phyloP scores from a whole-genome alignment of 2,888 invertebrate species.

The Aspidapion aeneum region DNA sequence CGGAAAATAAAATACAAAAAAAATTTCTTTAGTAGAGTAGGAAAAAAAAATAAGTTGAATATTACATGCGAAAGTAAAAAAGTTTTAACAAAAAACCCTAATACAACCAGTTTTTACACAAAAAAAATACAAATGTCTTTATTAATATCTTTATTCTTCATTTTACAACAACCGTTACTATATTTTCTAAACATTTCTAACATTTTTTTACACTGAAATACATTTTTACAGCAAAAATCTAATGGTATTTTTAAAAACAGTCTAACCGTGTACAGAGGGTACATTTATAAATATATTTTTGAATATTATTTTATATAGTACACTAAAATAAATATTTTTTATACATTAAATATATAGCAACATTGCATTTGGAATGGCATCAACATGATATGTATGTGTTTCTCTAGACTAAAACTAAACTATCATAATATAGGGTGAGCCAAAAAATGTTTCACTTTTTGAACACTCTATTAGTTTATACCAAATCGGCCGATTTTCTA shows the following conservation, averaged over 20 bases:
- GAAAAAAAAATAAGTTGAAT: no score
- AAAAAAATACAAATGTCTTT: background rate
- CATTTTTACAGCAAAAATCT: conserved; percentile 22
- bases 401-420: background rate
- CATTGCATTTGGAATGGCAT: background rate
- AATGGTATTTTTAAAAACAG: conserved; percentile 21
- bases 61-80: no score
- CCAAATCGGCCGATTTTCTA: no score
- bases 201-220: conserved; percentile 23
- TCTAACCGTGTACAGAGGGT: conserved; percentile 20
- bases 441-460: no score
- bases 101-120: background rate
- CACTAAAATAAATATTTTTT: background rate
- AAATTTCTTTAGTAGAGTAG: no score
- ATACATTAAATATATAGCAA: background rate
- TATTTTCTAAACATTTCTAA: conserved; percentile 19
- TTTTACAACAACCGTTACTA: conserved; percentile 25
- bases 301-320: background rate
- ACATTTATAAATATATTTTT: conserved; percentile 5
- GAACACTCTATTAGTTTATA: no score
- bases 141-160: conserved; percentile 13
- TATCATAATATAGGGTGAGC: no score
- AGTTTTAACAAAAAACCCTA: no score
- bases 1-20: no score
- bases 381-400: conserved; percentile 1